A percentile compares a stretch with the other conserved stretches of the same genome.
Conservation (phyloP, 2,888 invertebrate species). For the Drosophila macrospina region DNA sequence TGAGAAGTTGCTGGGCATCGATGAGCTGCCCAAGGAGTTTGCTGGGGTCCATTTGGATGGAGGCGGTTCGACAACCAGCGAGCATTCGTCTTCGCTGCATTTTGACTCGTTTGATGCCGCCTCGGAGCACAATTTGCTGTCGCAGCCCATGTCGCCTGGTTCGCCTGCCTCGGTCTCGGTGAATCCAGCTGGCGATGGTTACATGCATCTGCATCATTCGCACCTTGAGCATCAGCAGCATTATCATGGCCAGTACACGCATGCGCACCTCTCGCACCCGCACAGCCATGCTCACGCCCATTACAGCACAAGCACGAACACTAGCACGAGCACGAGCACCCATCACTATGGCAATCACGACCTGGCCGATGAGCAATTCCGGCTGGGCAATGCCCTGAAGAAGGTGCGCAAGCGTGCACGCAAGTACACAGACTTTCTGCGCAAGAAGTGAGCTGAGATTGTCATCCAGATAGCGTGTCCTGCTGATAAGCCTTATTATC, state of each 20-base stretch:
- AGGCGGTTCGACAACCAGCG: slow-evolving; percentile 72
- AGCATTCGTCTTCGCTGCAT: slow-evolving; percentile 79
- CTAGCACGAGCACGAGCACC: slow-evolving; percentile 58
- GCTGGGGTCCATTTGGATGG: slow-evolving; percentile 52
- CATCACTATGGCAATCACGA: slow-evolving; percentile 67
- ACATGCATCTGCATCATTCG: slow-evolving; percentile 72
- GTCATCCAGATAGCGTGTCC: not conserved
- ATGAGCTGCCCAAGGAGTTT: slow-evolving; percentile 79
- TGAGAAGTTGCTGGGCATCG: slow-evolving; percentile 83
- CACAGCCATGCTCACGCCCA: slow-evolving; percentile 49
- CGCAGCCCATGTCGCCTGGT: slow-evolving; percentile 79
- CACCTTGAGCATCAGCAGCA: slow-evolving; percentile 49
- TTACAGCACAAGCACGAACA: slow-evolving; percentile 38
- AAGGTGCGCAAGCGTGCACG: slow-evolving; percentile 85
- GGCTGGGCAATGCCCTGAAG: slow-evolving; percentile 83
- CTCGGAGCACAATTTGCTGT: slow-evolving; percentile 83
- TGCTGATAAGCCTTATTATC: slow-evolving; percentile 42
- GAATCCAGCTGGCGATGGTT: slow-evolving; percentile 77
- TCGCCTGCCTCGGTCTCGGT: slow-evolving; percentile 79
- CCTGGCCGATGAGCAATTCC: slow-evolving; percentile 83
- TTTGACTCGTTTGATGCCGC: slow-evolving; percentile 84
- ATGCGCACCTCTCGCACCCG: slow-evolving; percentile 46
- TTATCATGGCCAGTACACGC: slow-evolving; percentile 45
- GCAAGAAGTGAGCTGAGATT: slow-evolving; percentile 81
- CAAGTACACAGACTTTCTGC: slow-evolving; percentile 85